Evolutionary conservation across 2,888 invertebrate genomes (phyloP), one percentile per base, ranked within the genome.

Genomic region (Leptinotarsa rubiginosa): DNA sequence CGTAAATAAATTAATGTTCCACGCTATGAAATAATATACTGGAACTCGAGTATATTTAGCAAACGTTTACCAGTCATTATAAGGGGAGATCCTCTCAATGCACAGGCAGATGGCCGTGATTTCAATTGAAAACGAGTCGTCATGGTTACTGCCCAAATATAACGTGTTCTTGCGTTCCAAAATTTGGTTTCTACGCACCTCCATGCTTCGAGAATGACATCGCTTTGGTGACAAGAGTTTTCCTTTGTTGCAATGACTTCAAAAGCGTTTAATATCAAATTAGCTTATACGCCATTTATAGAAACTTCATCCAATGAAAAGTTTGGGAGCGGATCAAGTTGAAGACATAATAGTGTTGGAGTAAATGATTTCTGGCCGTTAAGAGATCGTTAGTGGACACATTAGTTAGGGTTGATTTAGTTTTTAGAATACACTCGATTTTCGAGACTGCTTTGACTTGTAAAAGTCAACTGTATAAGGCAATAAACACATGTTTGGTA

Each of bases 211-310:
- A 66, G 73, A 75, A 72, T 65, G 73, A 20, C 65, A 72, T 65
- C 47, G 71, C 73, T 73, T 77, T 70, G 67, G 69, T 70, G 69
- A 66, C 76, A 73, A 79, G 80, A 75, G 65, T 79, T 81, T 78
- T 81, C 80, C 80, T 77, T 80, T 81, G 77, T 71, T 84, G 86
- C 70, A 79, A 82, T 81, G 79, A 81, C 80, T 81, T 80, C 78
- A 75, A 74, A 68, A 83, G 84, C 85, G 82, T 86, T 87, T 87
- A 87, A 87, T 86, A 86, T 87, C 87, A 87, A 87, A 87, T 87
- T 87, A 87, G 87, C 83, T 79, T 83, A 86, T 85, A 84, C 84
- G 85, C 85, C 85, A 86, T 86, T 86, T 84, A 83, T 82, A 82
- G 18, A 52, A 65, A 52, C 4, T 31, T 67, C 65, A 62, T 75